A percentile compares a stretch with the other conserved stretches of the same genome.
These are phyloP conservation scores for Spodoptera exigua DNA, from an alignment of 2,888 invertebrate genomes.

Conservation along the genomic window DNA sequence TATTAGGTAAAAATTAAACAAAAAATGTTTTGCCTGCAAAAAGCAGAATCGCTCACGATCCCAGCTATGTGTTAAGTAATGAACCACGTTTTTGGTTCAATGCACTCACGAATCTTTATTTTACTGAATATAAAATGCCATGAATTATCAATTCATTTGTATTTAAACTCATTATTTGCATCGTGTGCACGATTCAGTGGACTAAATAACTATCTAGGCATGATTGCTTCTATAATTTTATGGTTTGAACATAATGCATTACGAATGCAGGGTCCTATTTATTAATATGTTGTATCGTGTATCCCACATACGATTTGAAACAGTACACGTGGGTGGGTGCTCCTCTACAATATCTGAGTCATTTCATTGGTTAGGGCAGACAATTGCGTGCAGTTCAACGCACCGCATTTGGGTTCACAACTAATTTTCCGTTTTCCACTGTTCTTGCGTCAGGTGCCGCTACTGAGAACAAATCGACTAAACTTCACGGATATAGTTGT, in stretches of 20 bases:
- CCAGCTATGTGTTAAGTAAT: conserved; percentile 82
- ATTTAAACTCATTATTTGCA: conserved; percentile 73
- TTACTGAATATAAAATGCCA: conserved; percentile 79
- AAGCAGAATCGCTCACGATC: conserved; percentile 80
- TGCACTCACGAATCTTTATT: conserved; percentile 85
- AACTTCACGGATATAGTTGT: conserved; percentile 34
- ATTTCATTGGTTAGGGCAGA: conserved; percentile 67
- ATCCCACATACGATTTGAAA: conserved; percentile 57
- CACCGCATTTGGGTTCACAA: conserved; percentile 73
- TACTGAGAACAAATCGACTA: conserved; percentile 47
- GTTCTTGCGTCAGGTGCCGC: conserved; percentile 70
- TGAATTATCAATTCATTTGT: conserved; percentile 80
- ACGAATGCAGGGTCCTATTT: conserved; percentile 55
- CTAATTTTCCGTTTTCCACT: conserved; percentile 82
- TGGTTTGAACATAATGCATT: conserved; percentile 45
- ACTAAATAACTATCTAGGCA: conserved; percentile 49
- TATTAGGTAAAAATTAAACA: conserved; percentile 74
- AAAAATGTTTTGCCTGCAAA: conserved; percentile 79
- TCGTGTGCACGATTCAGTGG: conserved; percentile 67
- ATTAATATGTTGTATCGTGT: conserved; percentile 48
- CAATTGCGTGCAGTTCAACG: conserved; percentile 77
- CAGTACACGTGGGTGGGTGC: conserved; percentile 63
- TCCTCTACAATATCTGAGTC: conserved; percentile 62
- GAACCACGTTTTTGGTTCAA: conserved; percentile 87
- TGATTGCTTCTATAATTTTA: conserved; percentile 54